Evolutionary conservation across 2,888 invertebrate species (phyloP), one percentile per base, ranked within the genome.

Genomic region (Polydrusus tereticollis): DNA sequence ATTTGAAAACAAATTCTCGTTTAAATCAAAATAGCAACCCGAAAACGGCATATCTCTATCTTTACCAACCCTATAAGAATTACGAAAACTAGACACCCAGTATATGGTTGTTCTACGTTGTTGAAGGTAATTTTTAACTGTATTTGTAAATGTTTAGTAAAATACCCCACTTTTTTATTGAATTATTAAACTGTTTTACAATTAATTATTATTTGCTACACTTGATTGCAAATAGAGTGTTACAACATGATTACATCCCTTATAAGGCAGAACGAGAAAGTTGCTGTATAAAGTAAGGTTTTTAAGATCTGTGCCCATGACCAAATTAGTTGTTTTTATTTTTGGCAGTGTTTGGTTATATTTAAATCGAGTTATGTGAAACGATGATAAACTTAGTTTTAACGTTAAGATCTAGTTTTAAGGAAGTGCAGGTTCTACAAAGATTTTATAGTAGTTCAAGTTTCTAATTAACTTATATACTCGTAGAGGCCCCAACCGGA

Each of bases 271-370:
- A 38, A 26, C 43, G 21, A 58, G 59, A 67, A 59, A 67, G 58
- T 59, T 26, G 52, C 60, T 60, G 20, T 60, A 58, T 68, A 60
- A 59, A 55, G 60, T 41, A 50, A 50, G 55, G 55, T 47, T 60
- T 59, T 68, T 60, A 59, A 59, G 68, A 52, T 59, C 36, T 23
- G 47, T 67, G 67, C 43, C 68, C 68, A 52, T 60, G 68, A 62
- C 60, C 62, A 62, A 7, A 60, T 59, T 36, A 62, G 33, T 60
- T 67, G 36, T 58, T 26, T 59, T 29, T 57, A 26, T 21, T 57
- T 59, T 38, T 36, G 41, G 65, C 23, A 58, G 18, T 18, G 29
- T 55, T 52, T 55, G 14, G 23, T 16, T 16, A 7, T 16, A 29
- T 55, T 14, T 18, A 16, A 52, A 26, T 18, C 2, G 52, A 23